Base-by-base conservation (phyloP, 35 echinoderm and acorn worm species). In the Heliocidaris erythrogramma region DNA sequence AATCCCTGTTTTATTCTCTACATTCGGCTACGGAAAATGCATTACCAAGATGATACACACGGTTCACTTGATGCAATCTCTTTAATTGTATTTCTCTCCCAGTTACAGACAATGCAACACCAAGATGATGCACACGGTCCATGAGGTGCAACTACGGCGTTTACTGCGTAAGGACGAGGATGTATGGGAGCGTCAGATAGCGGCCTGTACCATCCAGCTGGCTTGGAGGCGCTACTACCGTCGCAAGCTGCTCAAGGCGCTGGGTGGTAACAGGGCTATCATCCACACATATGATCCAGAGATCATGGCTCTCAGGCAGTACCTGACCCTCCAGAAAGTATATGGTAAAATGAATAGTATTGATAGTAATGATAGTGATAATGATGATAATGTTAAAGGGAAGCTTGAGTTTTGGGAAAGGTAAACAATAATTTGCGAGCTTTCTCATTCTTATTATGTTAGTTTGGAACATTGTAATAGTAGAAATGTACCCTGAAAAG, bases 261-360 rank as follows among this genome's bases (percentile, higher is more conserved):
- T 95, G 27, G 95, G 92, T 18, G 86, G 87, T 30, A 88, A 94
- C 85, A 94, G 53, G 69, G 65, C 49, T 13, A 47, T 95, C 12
- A 30, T 97, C 4, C 96, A 97, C 47, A 95, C 94, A 2, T 95
- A 94, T 89, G 49, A 96, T 49, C 97, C 97, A 7, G 49, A 94
- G 29, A 87, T 97, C 16, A 86, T 94, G 49, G 95, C 95, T 30
- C 71, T 95, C 9, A 97, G 88, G 59, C 97, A 97, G 88, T 24
- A 56, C 7, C 47, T 93, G 0, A 30, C 94, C 16, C n/a, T 97
- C 49, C 93, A 96, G 18, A 94, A 95, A 78, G 94, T 96, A 47
- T 97, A 97, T 53, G 91, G 95, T 96, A 49, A 93, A 92, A n/a
- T 21, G 35, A 42, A 42, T 42, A 42, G 9, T 56, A 2, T 13